Evolutionary conservation across 2,888 invertebrate species (phyloP).

Genomic region (Metopia argyrocephala): DNA sequence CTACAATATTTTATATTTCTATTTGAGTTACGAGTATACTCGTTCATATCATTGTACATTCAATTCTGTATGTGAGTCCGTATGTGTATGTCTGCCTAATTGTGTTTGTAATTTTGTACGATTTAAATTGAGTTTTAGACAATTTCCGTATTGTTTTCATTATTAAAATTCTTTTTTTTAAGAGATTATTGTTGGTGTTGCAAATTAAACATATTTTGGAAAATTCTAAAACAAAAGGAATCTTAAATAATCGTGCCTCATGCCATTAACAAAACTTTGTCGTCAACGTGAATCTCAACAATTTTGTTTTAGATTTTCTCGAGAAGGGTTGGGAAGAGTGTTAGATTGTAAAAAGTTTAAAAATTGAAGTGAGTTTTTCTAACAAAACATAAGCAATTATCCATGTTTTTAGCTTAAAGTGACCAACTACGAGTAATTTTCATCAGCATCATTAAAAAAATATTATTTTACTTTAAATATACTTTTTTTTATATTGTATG

Average conservation of each 20-base stretch:
- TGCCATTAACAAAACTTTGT: too few species aligned
- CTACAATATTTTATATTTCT: neutral
- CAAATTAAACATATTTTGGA: too few species aligned
- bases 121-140: conserved; percentile 41
- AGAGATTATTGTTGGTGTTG: neutral
- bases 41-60: too few species aligned
- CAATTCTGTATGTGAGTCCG: neutral
- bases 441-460: too few species aligned
- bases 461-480: conserved; percentile 4
- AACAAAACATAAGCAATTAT: conserved; percentile 37
- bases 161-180: neutral
- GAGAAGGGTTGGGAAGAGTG: neutral
- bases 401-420: neutral
- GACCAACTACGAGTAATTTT: conserved; percentile 28
- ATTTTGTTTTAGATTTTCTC: too few species aligned
- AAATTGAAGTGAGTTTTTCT: conserved; percentile 13
- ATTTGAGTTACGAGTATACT: neutral
- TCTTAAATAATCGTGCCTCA: too few species aligned
- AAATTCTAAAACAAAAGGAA: too few species aligned
- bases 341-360: too few species aligned
- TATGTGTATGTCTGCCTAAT: neutral
- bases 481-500: neutral
- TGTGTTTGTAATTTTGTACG: conserved; percentile 34
- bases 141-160: conserved; percentile 28
- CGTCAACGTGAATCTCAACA: too few species aligned